phyloP scores from a whole-genome alignment of 1,140 invertebrate species.

The Rhopalosiphum padi region DNA sequence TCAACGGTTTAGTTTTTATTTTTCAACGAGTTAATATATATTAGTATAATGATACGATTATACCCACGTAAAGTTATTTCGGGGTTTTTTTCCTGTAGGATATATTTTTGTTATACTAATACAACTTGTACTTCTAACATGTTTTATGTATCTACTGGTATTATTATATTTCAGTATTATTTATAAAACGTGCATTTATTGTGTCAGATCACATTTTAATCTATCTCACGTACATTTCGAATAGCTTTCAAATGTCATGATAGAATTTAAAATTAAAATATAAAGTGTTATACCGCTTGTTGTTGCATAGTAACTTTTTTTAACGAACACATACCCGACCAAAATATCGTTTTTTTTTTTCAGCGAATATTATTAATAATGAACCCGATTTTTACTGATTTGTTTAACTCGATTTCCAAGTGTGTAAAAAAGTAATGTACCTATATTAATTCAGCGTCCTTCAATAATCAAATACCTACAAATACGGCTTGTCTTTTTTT shows the following conservation, averaged over 20 bases:
- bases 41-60: background rate
- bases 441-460: no score
- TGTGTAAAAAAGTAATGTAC: no score
- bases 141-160: background rate
- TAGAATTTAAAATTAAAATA: background rate
- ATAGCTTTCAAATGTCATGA: background rate
- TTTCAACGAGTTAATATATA: background rate
- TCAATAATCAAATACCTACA: no score
- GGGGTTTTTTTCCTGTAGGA: background rate
- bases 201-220: background rate
- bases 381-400: no score
- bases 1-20: background rate
- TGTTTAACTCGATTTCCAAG: no score
- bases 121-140: background rate
- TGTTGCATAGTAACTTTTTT: background rate
- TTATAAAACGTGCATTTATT: background rate
- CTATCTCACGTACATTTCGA: background rate
- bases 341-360: no score
- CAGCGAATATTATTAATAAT: no score
- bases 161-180: background rate
- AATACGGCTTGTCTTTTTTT: no score
- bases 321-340: background rate
- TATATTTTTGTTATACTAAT: background rate
- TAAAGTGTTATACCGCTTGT: background rate
- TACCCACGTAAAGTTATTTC: background rate